Base-by-base conservation (phyloP, 2,797 vertebrate species). In the Acestrorhynchus altus region DNA sequence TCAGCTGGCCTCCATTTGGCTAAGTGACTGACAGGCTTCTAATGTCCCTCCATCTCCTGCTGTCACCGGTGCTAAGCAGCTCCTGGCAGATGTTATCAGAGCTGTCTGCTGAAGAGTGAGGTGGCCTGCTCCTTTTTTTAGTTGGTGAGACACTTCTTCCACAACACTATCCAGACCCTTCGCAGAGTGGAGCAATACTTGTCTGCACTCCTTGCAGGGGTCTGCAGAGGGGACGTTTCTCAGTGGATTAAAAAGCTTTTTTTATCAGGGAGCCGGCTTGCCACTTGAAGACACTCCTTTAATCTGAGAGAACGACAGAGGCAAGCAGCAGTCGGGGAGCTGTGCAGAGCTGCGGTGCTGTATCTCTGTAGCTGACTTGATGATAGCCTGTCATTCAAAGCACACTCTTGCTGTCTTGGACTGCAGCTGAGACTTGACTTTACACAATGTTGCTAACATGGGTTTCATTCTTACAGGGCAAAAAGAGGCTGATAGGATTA, bases 141-240 rank as follows among this genome's bases (percentile, higher is more conserved):
- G 84, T 80, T 80, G 63, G 56, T 61, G 86, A 91, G 89, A 90
- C 88, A 90, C 92, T 89, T 79, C 69, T 84, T 83, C 81, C 83
- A 77, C 89, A 92, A 94, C 92, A 93, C 89, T 92, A 88, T 93
- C 92, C 93, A 93, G 92, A 92, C 85, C 82, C 86, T 81, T 85
- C 56, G 78, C 86, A 86, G 46, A 91, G 88, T 87, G 88, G 79
- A 81, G 83, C 87, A 88, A 83, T 81, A 85, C 70, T 71, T 46
- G 64, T 61, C 74, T 40, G 31, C 8, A 35, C 81, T 84, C 83
- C 84, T 15, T 69, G 10, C 15, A 20, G 85, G 87, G 81, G 88
- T 86, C 67, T 64, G 72, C 74, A 57, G 40, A 52, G 61, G 86
- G 87, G 91, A 89, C 87, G 82, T 75, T 90, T 91, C 87, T 89